These are phyloP conservation scores for Antigone vipio DNA, from an alignment of 2,113 vertebrate species.

Conservation along the genomic window DNA sequence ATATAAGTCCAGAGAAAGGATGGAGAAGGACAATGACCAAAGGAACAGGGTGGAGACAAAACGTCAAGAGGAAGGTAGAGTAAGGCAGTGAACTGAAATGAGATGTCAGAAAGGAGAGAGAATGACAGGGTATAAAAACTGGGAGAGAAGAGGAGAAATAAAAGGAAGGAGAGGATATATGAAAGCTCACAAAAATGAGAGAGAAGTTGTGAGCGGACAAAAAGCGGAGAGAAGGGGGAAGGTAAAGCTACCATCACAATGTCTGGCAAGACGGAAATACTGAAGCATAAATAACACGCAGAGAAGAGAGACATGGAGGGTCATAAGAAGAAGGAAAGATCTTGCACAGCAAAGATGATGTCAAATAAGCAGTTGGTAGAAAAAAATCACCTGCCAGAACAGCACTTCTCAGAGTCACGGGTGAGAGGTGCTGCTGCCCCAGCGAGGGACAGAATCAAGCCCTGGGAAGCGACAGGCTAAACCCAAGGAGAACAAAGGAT, in stretches of 20 bases:
- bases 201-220: not conserved
- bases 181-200: not conserved
- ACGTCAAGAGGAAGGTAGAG: not conserved
- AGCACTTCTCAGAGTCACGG: not conserved
- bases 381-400: not conserved
- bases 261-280: not conserved
- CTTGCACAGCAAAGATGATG: not conserved
- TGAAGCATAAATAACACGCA: not conserved
- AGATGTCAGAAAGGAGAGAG: not conserved
- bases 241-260: not conserved
- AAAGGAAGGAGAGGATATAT: not conserved
- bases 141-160: not conserved
- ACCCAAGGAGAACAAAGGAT: constrained; percentile 11
- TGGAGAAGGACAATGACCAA: not conserved
- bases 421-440: not conserved
- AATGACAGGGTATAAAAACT: not conserved
- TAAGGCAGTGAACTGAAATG: not conserved
- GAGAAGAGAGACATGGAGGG: not conserved
- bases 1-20: not conserved
- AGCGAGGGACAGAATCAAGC: not conserved
- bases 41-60: not conserved
- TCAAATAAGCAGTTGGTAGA: not conserved
- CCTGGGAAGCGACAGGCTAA: not conserved
- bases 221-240: not conserved
- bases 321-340: not conserved